Evolutionary conservation across 2,113 vertebrate genomes (phyloP).

Genomic region (Redunca redunca): DNA sequence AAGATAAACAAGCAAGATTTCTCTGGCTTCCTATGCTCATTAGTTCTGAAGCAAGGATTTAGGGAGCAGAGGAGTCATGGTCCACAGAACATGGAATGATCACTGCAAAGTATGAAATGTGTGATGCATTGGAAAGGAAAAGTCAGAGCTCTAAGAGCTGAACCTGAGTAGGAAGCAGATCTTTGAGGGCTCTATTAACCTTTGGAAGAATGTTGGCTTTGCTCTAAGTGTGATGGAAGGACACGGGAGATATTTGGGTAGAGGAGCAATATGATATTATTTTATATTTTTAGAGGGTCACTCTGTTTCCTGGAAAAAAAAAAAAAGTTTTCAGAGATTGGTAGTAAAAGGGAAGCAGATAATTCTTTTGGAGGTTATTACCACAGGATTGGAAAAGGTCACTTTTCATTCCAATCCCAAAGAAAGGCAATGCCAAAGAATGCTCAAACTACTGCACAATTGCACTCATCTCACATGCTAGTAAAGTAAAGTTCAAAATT

Average conservation of each 20-base stretch:
- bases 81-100: neutral
- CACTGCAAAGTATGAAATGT: neutral
- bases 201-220: neutral
- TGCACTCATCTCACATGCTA: too few species aligned
- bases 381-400: too few species aligned
- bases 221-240: neutral
- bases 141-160: neutral
- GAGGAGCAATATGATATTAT: neutral
- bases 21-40: neutral
- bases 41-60: neutral
- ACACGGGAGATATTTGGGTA: neutral
- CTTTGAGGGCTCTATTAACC: neutral
- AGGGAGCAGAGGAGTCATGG: neutral
- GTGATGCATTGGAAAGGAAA: neutral
- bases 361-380: neutral
- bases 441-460: too few species aligned
- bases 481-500: too few species aligned
- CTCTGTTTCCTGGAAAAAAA: neutral
- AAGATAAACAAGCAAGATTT: neutral
- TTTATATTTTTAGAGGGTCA: neutral
- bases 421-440: too few species aligned
- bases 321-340: neutral
- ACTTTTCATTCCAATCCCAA: too few species aligned
- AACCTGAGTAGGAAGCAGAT: neutral
- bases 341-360: neutral